Conservation (phyloP, 2,888 invertebrate species). For the Adelognathus sp. region DNA sequence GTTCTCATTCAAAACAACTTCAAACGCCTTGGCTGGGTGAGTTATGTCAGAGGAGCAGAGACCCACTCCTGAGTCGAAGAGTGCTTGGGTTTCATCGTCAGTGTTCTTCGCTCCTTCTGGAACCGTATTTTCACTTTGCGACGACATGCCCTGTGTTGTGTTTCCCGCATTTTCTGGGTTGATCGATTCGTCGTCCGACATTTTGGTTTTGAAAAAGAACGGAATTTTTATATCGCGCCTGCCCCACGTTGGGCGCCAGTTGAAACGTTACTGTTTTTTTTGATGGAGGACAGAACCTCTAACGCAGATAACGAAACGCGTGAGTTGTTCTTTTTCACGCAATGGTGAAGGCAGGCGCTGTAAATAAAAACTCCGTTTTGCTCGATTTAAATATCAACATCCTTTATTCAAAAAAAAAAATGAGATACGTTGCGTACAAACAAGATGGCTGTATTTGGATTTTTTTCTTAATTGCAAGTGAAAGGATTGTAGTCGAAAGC, state of each 20-base stretch:
- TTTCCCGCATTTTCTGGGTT: not conserved
- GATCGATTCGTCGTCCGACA: not conserved
- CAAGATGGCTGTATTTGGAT: too few relatives aligned
- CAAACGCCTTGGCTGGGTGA: too few relatives aligned
- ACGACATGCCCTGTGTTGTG: rapidly evolving
- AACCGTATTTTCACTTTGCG: not conserved
- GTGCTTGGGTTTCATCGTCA: not conserved
- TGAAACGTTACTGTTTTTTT: not conserved
- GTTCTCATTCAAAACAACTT: not conserved
- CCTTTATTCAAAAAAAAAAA: too few relatives aligned
- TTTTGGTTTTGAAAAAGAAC: not conserved
- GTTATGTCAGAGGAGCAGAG: not conserved
- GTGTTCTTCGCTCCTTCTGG: not conserved
- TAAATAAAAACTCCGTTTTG: not conserved
- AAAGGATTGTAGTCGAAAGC: too few relatives aligned
- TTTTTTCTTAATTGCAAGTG: too few relatives aligned
- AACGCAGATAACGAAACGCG: not conserved
- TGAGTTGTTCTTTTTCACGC: not conserved
- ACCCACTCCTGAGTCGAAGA: not conserved
- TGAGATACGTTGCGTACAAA: too few relatives aligned
- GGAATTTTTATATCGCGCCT: not conserved
- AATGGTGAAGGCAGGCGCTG: not conserved
- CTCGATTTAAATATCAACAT: too few relatives aligned
- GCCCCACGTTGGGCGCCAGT: slow-evolving; percentile 6
- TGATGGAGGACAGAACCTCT: too few relatives aligned